Percentiles rank a stretch among this genome's conserved stretches.
These are phyloP conservation scores for Astropecten irregularis DNA, from an alignment of 53 echinoderm and acorn worm genomes.

Conservation along the genomic window DNA sequence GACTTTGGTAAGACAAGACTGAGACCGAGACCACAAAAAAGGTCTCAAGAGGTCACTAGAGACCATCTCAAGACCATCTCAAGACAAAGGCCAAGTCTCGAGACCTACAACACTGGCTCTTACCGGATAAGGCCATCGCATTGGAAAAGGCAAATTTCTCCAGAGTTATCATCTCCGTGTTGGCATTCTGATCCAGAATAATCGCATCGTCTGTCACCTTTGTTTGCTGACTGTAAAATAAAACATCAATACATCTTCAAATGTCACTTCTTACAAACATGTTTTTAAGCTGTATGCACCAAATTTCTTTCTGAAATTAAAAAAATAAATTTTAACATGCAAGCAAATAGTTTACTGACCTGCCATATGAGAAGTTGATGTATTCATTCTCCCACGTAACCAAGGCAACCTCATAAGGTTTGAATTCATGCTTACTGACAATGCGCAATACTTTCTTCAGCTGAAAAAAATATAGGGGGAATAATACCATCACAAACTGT, in stretches of 20 bases:
- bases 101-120: too few species aligned
- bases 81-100: too few species aligned
- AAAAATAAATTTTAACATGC: background rate
- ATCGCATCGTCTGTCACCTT: conserved; percentile 54
- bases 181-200: conserved; percentile 53
- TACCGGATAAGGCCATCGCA: conserved; percentile 65
- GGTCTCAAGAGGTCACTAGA: too few species aligned
- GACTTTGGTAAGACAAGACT: too few species aligned
- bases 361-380: conserved; percentile 75
- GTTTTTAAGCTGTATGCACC: background rate
- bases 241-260: too few species aligned
- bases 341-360: conserved; percentile 61
- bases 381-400: conserved; percentile 95
- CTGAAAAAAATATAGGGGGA: conserved; percentile 43
- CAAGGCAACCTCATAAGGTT: conserved; percentile 76
- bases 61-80: too few species aligned
- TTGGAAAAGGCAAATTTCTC: conserved; percentile 96
- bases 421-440: conserved; percentile 70
- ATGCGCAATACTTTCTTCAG: conserved; percentile 76
- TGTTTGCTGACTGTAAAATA: conserved; percentile 9
- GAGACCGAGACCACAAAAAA: too few species aligned
- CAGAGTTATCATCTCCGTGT: conserved; percentile 54
- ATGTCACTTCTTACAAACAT: background rate
- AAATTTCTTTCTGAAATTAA: too few species aligned
- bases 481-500: background rate